A percentile compares a stretch with the other conserved stretches of the same genome.
phyloP scores from a whole-genome alignment of 2,113 vertebrate genomes.

The Cinclus cinclus region DNA sequence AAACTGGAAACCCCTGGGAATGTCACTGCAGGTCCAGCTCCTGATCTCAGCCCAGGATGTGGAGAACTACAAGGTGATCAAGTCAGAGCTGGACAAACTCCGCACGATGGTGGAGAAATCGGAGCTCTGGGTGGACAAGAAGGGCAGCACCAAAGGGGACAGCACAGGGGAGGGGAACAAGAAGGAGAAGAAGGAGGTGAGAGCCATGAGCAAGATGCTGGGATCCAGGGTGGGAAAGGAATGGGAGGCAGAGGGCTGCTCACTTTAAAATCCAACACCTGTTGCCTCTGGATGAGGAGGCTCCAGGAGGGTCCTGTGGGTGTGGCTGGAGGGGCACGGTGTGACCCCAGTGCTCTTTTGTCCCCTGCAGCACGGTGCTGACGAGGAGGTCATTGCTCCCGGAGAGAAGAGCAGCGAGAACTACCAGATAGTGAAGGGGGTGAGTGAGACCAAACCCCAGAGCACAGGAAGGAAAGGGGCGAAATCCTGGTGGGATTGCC shows the following conservation, averaged over 20 bases:
- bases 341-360: background rate
- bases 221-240: fast-evolving
- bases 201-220: background rate
- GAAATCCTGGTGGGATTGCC: background rate
- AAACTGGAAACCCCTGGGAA: background rate
- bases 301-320: background rate
- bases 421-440: constrained; percentile 94
- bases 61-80: constrained; percentile 97
- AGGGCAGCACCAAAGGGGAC: constrained; percentile 77
- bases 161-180: constrained; percentile 73
- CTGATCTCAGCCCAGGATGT: constrained; percentile 94
- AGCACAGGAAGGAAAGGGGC: background rate
- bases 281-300: fast-evolving
- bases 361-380: constrained; percentile 51
- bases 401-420: constrained; percentile 91
- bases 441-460: constrained; percentile 36
- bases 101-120: constrained; percentile 97
- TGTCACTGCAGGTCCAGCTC: constrained; percentile 85
- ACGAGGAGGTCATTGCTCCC: constrained; percentile 74
- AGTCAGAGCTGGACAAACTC: constrained; percentile 91
- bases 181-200: constrained; percentile 84
- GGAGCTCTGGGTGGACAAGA: constrained; percentile 97
- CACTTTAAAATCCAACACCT: background rate
- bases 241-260: background rate
- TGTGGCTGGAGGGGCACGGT: background rate